Base-by-base conservation (phyloP, 2,113 vertebrate genomes). In the Albula glossodonta region DNA sequence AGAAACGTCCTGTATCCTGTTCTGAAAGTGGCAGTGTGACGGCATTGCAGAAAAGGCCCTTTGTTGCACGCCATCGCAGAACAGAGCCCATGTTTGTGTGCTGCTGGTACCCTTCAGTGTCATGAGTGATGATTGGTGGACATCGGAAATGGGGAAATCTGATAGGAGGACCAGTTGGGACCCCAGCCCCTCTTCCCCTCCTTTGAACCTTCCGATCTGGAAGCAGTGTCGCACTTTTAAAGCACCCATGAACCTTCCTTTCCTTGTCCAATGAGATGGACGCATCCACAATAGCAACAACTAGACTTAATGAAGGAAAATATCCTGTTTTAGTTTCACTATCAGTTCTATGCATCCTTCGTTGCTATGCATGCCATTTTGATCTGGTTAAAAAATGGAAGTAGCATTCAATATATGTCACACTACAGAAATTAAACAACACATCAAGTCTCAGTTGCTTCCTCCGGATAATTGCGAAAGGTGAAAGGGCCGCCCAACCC, bases 81-180 rank as follows among this genome's bases (percentile, higher is more conserved):
- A 92, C 88, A 89, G 85, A 90, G 84, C 77, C 81, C 85, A 78
- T 84, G 86, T 80, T 90, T 87, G 90, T 92, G 88, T 92, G 90
- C 86, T 86, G 91, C 92, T 87, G 92, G 90, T 91, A 90, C 92
- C 92, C 90, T 93, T 94, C 89, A 90, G 89, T 87, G 85, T 89
- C 91, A 89, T 94, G 94, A 95, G 93, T 94, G 92, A 93, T 93
- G 90, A 95, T 93, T 90, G 92, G 91, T 92, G 93, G 90, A 90
- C 90, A 89, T 88, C 87, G 88, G 88, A 60, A 60, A 84, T 89
- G 91, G 89, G 90, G 90, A 91, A 92, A 91, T 90, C 90, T 86
- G 81, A 79, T 81, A 87, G 85, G 90, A 92, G 90, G 92, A 93
- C 92, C 92, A 78, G 51, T 91, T 91, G 90, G 90, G 90, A 92